These are phyloP conservation scores for Spialia ferax DNA, from an alignment of 2,888 invertebrate genomes.

Conservation along the genomic window DNA sequence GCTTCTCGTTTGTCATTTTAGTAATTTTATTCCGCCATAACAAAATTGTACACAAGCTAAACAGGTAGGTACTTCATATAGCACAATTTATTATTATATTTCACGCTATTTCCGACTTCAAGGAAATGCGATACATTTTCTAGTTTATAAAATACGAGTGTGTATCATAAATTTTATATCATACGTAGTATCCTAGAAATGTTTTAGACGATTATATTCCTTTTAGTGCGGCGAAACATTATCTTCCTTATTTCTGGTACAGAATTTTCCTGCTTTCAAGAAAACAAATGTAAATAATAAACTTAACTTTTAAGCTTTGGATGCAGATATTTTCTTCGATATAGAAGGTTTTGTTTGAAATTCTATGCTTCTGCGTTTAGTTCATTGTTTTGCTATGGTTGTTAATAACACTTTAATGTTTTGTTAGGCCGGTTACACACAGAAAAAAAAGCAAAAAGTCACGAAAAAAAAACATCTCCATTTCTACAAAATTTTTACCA, in stretches of 20 bases:
- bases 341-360: too few species aligned
- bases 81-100: conserved; percentile 13
- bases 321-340: too few species aligned
- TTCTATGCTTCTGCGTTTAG: too few species aligned
- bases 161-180: conserved; percentile 10
- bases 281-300: too few species aligned
- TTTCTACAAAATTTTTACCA: too few species aligned
- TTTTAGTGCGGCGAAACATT: conserved; percentile 21
- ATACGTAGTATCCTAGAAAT: too few species aligned
- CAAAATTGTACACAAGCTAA: neutral
- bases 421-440: too few species aligned
- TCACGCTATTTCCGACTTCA: conserved; percentile 8
- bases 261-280: neutral
- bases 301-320: too few species aligned
- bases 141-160: neutral
- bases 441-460: too few species aligned
- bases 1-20: neutral
- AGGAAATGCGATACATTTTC: conserved; percentile 19
- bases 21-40: conserved; percentile 1
- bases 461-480: too few species aligned
- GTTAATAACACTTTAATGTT: too few species aligned
- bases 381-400: too few species aligned
- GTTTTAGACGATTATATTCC: conserved; percentile 4
- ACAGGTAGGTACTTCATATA: conserved; percentile 6
- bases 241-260: neutral